Evolutionary conservation across 2,888 invertebrate species (phyloP), one percentile per base, ranked within the genome.

Genomic region (Yponomeuta sedellus): DNA sequence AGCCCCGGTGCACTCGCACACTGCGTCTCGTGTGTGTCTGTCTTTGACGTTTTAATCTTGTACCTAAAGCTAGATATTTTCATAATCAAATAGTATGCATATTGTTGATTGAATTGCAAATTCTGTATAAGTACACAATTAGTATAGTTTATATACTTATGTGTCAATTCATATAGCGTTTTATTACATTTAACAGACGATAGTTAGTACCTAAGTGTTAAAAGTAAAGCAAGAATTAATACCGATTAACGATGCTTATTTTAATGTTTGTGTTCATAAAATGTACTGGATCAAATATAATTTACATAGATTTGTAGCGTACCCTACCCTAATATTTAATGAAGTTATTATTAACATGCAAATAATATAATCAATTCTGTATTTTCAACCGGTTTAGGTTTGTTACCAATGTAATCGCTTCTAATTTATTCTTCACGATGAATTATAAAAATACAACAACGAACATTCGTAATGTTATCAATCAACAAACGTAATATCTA

Each of bases 101-200:
- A 87, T 82, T 87, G 86, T 89, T 89, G 82, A 83, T 85, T 86
- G 85, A 81, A 89, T 89, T 87, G 89, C 90, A 85, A 86, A 86
- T 89, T 88, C 88, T 89, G 85, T 91, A 90, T 88, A 88, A 81
- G 84, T 88, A 90, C 91, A 91, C 90, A 85, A 90, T 84, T 92
- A 91, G 92, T 90, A 91, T 91, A 92, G 91, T 91, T 88, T 88
- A 91, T 91, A 91, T 92, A 91, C 92, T 92, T 92, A 91, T 91
- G 92, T 92, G 92, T 92, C 92, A 92, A 92, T 92, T 92, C 91
- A 88, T 85, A 89, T 92, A 91, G 91, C 88, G 78, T 91, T 91
- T 92, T 91, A 92, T 87, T 89, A 90, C 89, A 86, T 61, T 85
- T 84, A 89, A 89, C 88, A 84, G 83, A 86, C 75, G 81, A 85